Percentiles rank a stretch among this genome's conserved stretches.
Evolutionary conservation across 2,113 vertebrate species (phyloP).

Genomic region (Hippocampus abdominalis): DNA sequence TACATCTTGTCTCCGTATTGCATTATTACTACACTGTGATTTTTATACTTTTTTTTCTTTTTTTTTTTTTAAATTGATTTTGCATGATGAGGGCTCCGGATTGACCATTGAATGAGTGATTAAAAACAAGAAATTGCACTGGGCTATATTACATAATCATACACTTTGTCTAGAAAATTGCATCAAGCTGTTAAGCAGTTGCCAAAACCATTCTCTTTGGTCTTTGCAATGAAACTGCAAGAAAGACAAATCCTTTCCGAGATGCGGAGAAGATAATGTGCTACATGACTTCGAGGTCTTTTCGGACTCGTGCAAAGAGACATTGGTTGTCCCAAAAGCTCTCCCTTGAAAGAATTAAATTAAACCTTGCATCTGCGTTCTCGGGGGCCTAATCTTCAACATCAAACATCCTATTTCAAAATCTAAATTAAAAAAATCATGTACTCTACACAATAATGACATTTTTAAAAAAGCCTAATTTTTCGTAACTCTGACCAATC

Average conservation of each 20-base stretch:
- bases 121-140: background rate
- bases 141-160: background rate
- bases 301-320: background rate
- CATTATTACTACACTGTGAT: background rate
- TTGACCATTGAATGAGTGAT: background rate
- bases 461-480: slow-evolving; percentile 13
- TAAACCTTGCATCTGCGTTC: background rate
- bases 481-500: slow-evolving; percentile 44
- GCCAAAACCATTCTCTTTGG: background rate
- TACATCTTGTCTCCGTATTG: background rate
- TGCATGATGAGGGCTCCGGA: background rate
- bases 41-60: too few relatives aligned
- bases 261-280: background rate
- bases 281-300: background rate
- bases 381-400: background rate
- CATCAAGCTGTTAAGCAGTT: background rate
- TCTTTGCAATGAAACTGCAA: background rate
- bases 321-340: background rate
- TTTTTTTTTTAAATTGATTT: background rate
- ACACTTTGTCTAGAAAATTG: background rate
- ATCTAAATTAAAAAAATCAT: slow-evolving; percentile 1
- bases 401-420: slow-evolving; percentile 6
- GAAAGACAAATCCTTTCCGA: background rate
- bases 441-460: slow-evolving; percentile 1
- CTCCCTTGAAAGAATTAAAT: background rate